Evolutionary conservation across 2,797 vertebrate species (phyloP).

Genomic region (Glossophaga mutica): DNA sequence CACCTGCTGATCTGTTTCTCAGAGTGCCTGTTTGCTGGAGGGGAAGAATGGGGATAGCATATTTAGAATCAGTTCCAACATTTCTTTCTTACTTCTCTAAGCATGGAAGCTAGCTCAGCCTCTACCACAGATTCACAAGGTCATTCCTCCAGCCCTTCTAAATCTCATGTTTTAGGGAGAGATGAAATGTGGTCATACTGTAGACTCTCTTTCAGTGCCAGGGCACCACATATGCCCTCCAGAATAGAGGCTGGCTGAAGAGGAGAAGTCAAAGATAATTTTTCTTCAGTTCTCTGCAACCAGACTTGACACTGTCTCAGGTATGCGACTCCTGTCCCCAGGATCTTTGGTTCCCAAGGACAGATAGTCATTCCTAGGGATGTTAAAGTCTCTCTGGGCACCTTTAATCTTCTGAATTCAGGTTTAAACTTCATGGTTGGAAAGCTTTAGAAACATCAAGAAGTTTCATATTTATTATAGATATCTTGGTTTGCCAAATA

Average conservation of each 20-base stretch:
- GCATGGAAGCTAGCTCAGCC: neutral
- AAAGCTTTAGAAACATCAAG: neutral
- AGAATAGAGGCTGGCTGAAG: neutral
- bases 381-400: neutral
- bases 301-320: neutral
- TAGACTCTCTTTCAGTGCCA: neutral
- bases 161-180: neutral
- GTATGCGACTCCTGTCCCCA: neutral
- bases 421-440: neutral
- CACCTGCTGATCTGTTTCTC: neutral
- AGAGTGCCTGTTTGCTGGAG: neutral
- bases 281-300: neutral
- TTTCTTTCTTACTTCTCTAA: neutral
- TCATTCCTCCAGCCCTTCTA: neutral
- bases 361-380: neutral
- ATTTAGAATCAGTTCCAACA: neutral
- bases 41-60: neutral
- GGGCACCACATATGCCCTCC: neutral
- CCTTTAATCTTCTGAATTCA: conserved; percentile 18
- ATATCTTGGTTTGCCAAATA: neutral
- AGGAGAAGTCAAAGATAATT: neutral
- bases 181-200: neutral
- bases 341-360: neutral
- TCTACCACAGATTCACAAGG: neutral
- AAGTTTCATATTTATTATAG: conserved; percentile 10